Conservation (phyloP, 2,888 invertebrate species). For the Drosophila koepferae region DNA sequence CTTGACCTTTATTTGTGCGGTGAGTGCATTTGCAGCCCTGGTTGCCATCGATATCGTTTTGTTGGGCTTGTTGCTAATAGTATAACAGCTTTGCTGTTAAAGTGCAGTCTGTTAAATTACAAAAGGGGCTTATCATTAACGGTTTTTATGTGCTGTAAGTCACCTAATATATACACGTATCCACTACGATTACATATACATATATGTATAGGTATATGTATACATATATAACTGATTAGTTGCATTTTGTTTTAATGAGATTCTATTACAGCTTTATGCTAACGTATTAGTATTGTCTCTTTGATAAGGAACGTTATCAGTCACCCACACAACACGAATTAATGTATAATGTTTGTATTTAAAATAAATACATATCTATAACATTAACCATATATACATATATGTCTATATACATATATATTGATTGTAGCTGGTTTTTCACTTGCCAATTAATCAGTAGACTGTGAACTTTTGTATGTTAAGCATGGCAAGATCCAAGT, state of each 20-base stretch:
- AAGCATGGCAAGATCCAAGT: slow-evolving; percentile 6
- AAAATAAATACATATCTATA: not conserved
- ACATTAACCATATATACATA: not conserved
- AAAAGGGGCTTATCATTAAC: not conserved
- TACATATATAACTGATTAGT: not conserved
- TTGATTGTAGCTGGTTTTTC: not conserved
- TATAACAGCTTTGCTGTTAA: slow-evolving; percentile 4
- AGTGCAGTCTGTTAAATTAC: slow-evolving; percentile 2
- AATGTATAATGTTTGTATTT: not conserved
- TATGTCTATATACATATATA: not conserved
- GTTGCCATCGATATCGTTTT: slow-evolving; percentile 26
- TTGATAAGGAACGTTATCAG: slow-evolving; percentile 6
- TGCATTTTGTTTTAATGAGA: not conserved
- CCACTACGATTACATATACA: not conserved
- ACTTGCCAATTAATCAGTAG: slow-evolving; percentile 9
- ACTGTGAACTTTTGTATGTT: slow-evolving; percentile 2
- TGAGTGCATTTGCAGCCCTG: slow-evolving; percentile 84
- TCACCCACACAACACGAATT: not conserved
- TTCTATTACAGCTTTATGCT: not conserved
- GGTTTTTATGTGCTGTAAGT: not conserved
- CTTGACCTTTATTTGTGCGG: slow-evolving; percentile 93
- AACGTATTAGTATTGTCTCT: not conserved
- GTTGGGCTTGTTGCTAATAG: not conserved
- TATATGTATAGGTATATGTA: not conserved
- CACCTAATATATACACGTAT: not conserved